Evolutionary conservation across 2,797 vertebrate species (phyloP).

Genomic region (Sylvia borin): DNA sequence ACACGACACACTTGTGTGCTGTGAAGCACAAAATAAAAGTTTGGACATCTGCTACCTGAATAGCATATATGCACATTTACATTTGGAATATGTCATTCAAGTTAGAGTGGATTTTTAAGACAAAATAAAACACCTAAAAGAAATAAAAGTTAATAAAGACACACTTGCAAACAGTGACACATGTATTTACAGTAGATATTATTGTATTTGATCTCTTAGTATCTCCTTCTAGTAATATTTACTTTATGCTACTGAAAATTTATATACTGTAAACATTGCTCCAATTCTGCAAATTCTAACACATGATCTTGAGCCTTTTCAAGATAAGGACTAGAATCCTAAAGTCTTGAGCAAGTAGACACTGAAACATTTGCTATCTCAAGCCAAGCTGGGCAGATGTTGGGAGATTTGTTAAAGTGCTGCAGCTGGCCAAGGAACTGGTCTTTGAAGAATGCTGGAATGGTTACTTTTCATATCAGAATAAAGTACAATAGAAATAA

Average conservation of each 20-base stretch:
- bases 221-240: not conserved
- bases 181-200: not conserved
- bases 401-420: not conserved
- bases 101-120: not conserved
- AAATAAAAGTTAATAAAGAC: not conserved
- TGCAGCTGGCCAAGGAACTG: not conserved
- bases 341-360: not conserved
- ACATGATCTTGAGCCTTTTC: not conserved
- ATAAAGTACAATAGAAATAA: constrained; percentile 9
- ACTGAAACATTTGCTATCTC: not conserved
- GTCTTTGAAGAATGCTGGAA: constrained; percentile 11
- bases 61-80: not conserved
- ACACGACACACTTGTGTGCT: not conserved
- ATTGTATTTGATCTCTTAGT: not conserved
- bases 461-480: constrained; percentile 36
- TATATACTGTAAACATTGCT: not conserved
- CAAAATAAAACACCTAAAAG: not conserved
- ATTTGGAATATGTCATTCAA: not conserved
- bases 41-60: not conserved
- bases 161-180: not conserved
- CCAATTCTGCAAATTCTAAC: not conserved
- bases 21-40: not conserved
- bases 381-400: not conserved
- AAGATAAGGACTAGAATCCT: not conserved
- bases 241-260: not conserved